Evolutionary conservation across 2,113 vertebrate species (phyloP), one percentile per base, ranked within the genome.

Genomic region (Sphaerodactylus townsendi): DNA sequence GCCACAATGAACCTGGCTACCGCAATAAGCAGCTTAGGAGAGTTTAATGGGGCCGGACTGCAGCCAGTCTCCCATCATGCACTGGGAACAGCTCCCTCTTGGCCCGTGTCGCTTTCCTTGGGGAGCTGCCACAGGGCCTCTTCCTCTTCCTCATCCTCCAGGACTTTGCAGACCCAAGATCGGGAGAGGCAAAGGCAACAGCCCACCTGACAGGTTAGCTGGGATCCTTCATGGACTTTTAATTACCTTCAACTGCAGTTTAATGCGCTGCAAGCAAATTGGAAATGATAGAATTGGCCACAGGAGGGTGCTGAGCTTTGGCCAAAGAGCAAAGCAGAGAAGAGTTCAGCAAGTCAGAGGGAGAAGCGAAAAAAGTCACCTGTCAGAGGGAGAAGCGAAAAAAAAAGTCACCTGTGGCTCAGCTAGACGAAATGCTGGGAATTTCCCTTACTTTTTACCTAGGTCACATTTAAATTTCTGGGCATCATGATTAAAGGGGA

Each of bases 271-370:
- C 0, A 23, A 92, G 90, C 90, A 91, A 94, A 92, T 76, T 92
- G 91, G 90, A 90, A 94, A 86, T 39, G 90, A 94, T 92, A 90
- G 92, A 89, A 93, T 93, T 85, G 93, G 89, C 91, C 90, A 90
- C 89, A 90, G 87, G 93, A 93, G 92, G 88, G 90, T 93, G 89
- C 91, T 94, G 88, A 33, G 84, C 89, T 92, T 82, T 70, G 91
- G 93, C 88, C 79, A 75, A 85, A 39, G 56, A 82, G 64, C 88
- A 91, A 48, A 91, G 30, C 70, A 75, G n/a, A 85, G 85, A 88
- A 91, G 82, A 84, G 88, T 81, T 83, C 79, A 21, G 76, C 0
- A 9, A 82, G 71, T 81, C 0, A 0, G 73, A 46, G 46, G 0
- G 17, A 64, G 78, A 68, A 87, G 68, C 72, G 69, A 0, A 0